Evolutionary conservation across 2,888 invertebrate genomes (phyloP).

Genomic region (Eupithecia insigniata): DNA sequence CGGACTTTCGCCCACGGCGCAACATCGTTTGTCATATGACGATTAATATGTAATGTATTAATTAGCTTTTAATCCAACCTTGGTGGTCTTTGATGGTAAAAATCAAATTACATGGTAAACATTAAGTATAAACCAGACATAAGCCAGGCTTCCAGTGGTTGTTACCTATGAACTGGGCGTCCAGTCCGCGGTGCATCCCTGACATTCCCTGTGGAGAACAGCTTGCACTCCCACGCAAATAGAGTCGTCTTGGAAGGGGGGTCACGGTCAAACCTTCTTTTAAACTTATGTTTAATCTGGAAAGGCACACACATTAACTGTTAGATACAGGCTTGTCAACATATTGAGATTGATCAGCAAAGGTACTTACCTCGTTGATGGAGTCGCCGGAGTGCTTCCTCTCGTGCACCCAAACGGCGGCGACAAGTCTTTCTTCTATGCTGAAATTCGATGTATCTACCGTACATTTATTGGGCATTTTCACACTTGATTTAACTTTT

Average conservation of each 20-base stretch:
- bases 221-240: conserved; percentile 68
- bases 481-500: conserved; percentile 35
- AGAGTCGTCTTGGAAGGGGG: conserved; percentile 70
- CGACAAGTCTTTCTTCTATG: conserved; percentile 73
- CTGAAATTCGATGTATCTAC: conserved; percentile 66
- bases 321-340: background rate
- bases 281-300: conserved; percentile 71
- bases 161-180: conserved; percentile 61
- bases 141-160: background rate
- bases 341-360: background rate
- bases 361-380: conserved; percentile 53
- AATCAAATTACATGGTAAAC: too few species aligned
- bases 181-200: conserved; percentile 71
- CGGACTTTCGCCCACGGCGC: too few species aligned
- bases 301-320: background rate
- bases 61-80: too few species aligned
- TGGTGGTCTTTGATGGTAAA: too few species aligned
- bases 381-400: conserved; percentile 61
- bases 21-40: too few species aligned
- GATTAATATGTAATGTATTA: too few species aligned
- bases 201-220: conserved; percentile 70
- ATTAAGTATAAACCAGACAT: background rate
- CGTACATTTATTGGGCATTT: conserved; percentile 36
- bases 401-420: conserved; percentile 80
- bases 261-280: conserved; percentile 65